phyloP scores from a whole-genome alignment of 2,888 invertebrate genomes.

The Macrosiphum euphorbiae region DNA sequence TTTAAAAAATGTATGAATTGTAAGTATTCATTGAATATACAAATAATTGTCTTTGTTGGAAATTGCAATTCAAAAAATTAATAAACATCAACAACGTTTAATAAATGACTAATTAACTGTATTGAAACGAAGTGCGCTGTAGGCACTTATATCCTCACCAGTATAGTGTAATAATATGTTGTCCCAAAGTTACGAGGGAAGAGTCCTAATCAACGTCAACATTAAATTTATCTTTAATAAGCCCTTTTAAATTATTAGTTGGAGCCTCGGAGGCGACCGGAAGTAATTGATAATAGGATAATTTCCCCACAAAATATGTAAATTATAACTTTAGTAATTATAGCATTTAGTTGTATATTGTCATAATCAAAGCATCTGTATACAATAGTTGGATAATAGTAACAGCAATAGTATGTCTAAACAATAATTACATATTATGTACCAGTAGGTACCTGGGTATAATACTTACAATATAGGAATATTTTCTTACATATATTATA shows the following conservation, averaged over 20 bases:
- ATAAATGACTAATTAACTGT: constrained; percentile 21
- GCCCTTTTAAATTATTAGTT: constrained; percentile 1
- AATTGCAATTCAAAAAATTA: constrained; percentile 29
- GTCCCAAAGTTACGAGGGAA: neutral
- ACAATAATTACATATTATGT: neutral
- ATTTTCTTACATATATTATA: no score
- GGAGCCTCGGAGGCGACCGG: neutral
- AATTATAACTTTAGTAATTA: neutral
- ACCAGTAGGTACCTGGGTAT: neutral
- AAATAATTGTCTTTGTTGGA: neutral
- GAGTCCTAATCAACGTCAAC: neutral
- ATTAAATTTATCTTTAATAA: constrained; percentile 25
- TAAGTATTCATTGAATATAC: neutral
- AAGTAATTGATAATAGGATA: constrained; percentile 19
- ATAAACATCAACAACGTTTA: neutral
- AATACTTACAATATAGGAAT: neutral
- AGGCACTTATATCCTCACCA: constrained; percentile 1
- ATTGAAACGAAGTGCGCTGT: neutral
- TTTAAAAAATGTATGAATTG: neutral
- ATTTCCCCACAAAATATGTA: neutral
- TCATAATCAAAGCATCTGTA: neutral
- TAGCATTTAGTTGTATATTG: neutral
- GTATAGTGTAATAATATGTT: neutral
- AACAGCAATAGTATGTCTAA: neutral
- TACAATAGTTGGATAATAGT: neutral